A percentile compares a stretch with the other conserved stretches of the same genome.
phyloP scores from a whole-genome alignment of 1,140 invertebrate species.

The Drosophila lacertosa region DNA sequence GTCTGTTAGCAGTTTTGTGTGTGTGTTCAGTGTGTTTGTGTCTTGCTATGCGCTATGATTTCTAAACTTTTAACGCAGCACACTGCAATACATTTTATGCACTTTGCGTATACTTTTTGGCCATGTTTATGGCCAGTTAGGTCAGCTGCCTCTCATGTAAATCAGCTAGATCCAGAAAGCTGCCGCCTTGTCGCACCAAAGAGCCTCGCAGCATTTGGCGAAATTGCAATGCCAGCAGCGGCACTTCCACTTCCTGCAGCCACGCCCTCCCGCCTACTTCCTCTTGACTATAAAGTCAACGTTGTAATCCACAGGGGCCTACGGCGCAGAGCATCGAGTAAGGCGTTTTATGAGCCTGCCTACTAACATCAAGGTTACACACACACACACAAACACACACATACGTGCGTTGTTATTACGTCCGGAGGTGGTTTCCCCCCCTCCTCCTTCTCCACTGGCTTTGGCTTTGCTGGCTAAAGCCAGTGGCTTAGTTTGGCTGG shows the following conservation, averaged over 20 bases:
- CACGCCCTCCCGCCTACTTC: background rate
- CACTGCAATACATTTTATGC: constrained; percentile 45
- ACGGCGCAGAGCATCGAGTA: constrained; percentile 33
- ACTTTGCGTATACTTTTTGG: constrained; percentile 37
- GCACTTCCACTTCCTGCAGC: background rate
- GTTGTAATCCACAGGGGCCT: constrained; percentile 37
- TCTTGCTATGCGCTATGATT: constrained; percentile 37
- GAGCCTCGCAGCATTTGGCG: constrained; percentile 49
- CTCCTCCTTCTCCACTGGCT: constrained; percentile 16
- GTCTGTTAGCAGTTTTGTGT: constrained; percentile 36
- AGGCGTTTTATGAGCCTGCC: constrained; percentile 65
- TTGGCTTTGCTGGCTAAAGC: constrained; percentile 30
- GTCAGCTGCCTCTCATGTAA: constrained; percentile 26
- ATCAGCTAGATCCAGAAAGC: constrained; percentile 49
- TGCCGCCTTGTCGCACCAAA: constrained; percentile 29
- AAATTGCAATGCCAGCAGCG: constrained; percentile 30
- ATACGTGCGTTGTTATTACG: constrained; percentile 58
- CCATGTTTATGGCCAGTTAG: constrained; percentile 47
- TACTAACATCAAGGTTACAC: constrained; percentile 58
- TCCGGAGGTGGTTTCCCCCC: constrained; percentile 53
- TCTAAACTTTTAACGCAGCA: constrained; percentile 41
- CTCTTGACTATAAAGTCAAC: constrained; percentile 42
- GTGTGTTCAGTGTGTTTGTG: constrained; percentile 9
- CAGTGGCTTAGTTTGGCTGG: constrained; percentile 62
- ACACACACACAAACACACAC: constrained; percentile 30